phyloP scores from a whole-genome alignment of 2,113 vertebrate genomes.

The Cranoglanis bouderius region DNA sequence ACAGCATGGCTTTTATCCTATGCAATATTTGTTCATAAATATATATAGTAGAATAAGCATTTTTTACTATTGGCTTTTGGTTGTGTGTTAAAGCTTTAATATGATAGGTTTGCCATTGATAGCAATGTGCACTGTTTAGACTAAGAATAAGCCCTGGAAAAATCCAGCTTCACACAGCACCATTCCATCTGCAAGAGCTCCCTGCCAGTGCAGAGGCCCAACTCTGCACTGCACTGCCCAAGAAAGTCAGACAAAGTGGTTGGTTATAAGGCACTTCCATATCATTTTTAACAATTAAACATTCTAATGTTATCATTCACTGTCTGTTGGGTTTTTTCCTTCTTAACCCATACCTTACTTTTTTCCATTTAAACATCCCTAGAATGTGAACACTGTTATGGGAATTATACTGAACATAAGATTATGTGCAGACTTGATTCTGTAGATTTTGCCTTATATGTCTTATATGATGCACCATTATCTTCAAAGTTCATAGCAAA shows the following conservation, averaged over 20 bases:
- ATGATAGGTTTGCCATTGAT: slow-evolving; percentile 80
- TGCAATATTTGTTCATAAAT: slow-evolving; percentile 82
- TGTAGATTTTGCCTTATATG: background rate
- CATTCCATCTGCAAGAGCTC: slow-evolving; percentile 80
- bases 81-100: slow-evolving; percentile 75
- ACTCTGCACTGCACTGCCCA: slow-evolving; percentile 67
- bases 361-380: background rate
- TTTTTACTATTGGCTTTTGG: slow-evolving; percentile 66
- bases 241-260: slow-evolving; percentile 53
- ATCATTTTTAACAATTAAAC: slow-evolving; percentile 96
- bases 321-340: slow-evolving; percentile 3
- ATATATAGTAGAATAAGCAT: slow-evolving; percentile 16
- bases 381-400: background rate
- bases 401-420: background rate
- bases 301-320: slow-evolving; percentile 43
- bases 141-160: slow-evolving; percentile 28
- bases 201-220: slow-evolving; percentile 71
- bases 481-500: background rate
- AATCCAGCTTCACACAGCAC: slow-evolving; percentile 9
- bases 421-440: background rate
- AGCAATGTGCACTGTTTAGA: slow-evolving; percentile 69
- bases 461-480: background rate
- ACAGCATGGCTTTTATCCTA: slow-evolving; percentile 98
- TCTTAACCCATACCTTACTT: too few relatives aligned
- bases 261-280: slow-evolving; percentile 64